These are phyloP conservation scores for Drosophila miranda DNA, from an alignment of 1,140 invertebrate genomes.

Conservation along the genomic window DNA sequence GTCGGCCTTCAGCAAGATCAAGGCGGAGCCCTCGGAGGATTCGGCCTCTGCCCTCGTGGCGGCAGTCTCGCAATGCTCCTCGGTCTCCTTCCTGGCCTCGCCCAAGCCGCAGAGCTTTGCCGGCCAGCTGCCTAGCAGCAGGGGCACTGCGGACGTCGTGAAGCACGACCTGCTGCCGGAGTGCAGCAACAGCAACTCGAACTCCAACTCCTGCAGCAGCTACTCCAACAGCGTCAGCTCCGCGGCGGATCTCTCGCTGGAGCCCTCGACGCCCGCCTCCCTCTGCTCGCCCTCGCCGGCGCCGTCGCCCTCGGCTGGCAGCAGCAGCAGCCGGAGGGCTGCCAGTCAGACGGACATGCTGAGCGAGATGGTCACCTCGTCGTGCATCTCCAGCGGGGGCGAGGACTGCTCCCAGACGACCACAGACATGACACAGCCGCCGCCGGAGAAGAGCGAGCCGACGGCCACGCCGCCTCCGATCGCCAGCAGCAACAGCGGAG, in stretches of 20 bases:
- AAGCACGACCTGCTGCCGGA: conserved; percentile 54
- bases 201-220: conserved; percentile 69
- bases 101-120: conserved; percentile 65
- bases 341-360: conserved; percentile 70
- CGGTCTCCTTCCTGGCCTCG: conserved; percentile 28
- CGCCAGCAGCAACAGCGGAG: conserved; percentile 5
- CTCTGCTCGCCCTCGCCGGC: conserved; percentile 17
- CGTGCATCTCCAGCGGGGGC: conserved; percentile 68
- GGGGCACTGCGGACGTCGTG: conserved; percentile 4
- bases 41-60: too few relatives aligned
- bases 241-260: conserved; percentile 74
- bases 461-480: not conserved
- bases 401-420: conserved; percentile 62
- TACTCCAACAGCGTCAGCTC: conserved; percentile 73
- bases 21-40: conserved; percentile 54
- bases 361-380: conserved; percentile 74
- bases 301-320: conserved; percentile 20
- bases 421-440: conserved; percentile 24
- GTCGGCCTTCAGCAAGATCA: conserved; percentile 69
- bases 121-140: conserved; percentile 48
- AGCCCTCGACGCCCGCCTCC: conserved; percentile 71
- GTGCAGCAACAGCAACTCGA: conserved; percentile 55
- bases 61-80: conserved; percentile 11
- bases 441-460: not conserved
- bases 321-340: conserved; percentile 43